A percentile compares a stretch with the other conserved stretches of the same genome.
Evolutionary conservation across 2,113 vertebrate species (phyloP).

Genomic region (Hippocampus comes): DNA sequence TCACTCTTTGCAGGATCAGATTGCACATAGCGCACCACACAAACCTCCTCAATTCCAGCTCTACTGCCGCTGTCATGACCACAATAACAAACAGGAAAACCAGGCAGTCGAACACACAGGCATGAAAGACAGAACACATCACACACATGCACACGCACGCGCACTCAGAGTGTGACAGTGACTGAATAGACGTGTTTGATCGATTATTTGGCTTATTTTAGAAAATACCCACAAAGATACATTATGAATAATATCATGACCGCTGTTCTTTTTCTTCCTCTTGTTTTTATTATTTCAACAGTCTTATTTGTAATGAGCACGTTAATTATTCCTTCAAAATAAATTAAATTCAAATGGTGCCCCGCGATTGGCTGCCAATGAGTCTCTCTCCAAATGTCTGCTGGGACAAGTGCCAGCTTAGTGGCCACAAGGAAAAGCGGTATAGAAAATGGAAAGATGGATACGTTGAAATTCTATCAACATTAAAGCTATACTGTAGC

Average conservation of each 20-base stretch:
- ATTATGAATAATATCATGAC: not conserved
- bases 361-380: not conserved
- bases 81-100: constrained; percentile 60
- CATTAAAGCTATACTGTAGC: not conserved
- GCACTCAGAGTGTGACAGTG: not conserved
- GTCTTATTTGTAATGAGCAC: not conserved
- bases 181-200: not conserved
- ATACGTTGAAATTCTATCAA: not conserved
- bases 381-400: not conserved
- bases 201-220: not conserved
- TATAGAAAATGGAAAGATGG: not conserved
- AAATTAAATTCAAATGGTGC: not conserved
- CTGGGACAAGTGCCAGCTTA: not conserved
- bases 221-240: not conserved
- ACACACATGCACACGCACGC: not conserved
- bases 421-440: not conserved
- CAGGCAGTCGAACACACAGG: constrained; percentile 13
- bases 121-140: not conserved
- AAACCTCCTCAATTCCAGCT: constrained; percentile 42
- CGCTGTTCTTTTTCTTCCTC: not conserved
- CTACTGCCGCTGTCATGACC: constrained; percentile 42
- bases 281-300: not conserved
- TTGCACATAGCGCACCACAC: constrained; percentile 39
- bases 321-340: not conserved
- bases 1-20: constrained; percentile 34